phyloP scores from a whole-genome alignment of 2,113 vertebrate genomes.

The Pelmatolapia mariae region DNA sequence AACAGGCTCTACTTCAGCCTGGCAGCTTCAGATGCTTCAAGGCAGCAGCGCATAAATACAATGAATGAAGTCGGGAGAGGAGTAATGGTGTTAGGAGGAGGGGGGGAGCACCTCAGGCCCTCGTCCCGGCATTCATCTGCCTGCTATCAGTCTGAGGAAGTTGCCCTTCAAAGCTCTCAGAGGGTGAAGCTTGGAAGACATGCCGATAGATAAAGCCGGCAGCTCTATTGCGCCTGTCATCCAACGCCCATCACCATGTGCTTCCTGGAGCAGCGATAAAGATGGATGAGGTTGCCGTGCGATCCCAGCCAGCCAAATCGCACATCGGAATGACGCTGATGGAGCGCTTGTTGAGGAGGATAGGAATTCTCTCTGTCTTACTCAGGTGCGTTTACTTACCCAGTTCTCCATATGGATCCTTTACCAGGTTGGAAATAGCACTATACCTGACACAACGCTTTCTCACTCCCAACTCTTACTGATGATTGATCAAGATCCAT shows the following conservation, averaged over 20 bases:
- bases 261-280: slow-evolving; percentile 18
- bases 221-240: slow-evolving; percentile 33
- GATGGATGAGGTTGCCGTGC: slow-evolving; percentile 39
- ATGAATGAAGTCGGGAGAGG: not conserved
- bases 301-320: not conserved
- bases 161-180: slow-evolving; percentile 34
- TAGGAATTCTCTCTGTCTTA: not conserved
- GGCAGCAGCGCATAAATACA: not conserved
- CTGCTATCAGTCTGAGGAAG: slow-evolving; percentile 12
- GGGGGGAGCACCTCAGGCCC: not conserved
- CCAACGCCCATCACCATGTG: not conserved
- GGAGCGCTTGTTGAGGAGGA: not conserved
- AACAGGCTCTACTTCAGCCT: not conserved
- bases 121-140: not conserved
- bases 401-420: not conserved
- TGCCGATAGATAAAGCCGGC: slow-evolving; percentile 27
- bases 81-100: not conserved
- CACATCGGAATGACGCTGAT: slow-evolving; percentile 10
- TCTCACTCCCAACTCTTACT: not conserved
- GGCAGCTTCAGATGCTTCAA: not conserved
- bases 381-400: not conserved
- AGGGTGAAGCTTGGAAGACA: slow-evolving; percentile 23
- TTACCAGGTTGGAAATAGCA: not conserved
- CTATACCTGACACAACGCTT: not conserved
- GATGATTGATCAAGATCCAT: not conserved